A percentile compares a stretch with the other conserved stretches of the same genome.
Evolutionary conservation across 2,888 invertebrate species (phyloP).

Genomic region (Sinhomidia bicolor): DNA sequence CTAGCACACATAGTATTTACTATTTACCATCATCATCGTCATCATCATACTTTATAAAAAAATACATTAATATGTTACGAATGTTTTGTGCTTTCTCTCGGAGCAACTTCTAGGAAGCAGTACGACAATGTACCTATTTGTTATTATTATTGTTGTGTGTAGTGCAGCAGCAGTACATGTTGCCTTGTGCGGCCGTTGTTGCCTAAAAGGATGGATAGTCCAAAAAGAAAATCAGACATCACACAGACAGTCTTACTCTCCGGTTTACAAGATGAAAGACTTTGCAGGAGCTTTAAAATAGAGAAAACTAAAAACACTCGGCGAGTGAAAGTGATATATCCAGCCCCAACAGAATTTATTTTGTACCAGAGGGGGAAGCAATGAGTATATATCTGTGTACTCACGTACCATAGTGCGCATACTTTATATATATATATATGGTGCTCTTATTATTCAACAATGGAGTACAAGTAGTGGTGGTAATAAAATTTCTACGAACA

Average conservation of each 20-base stretch:
- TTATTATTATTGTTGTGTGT: neutral
- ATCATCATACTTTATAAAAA: conserved; percentile 22
- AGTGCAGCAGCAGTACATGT: neutral
- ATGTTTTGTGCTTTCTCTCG: neutral
- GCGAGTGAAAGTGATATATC: conserved; percentile 1
- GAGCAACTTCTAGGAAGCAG: neutral
- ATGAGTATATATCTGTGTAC: too few species aligned
- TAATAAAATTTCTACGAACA: conserved; percentile 38
- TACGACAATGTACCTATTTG: neutral
- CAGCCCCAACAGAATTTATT: neutral
- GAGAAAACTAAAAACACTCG: neutral
- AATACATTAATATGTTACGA: conserved; percentile 18
- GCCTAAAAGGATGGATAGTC: neutral
- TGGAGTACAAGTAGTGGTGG: neutral
- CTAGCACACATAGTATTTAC: too few species aligned
- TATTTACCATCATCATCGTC: too few species aligned
- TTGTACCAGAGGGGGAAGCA: neutral
- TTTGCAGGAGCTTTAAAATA: conserved; percentile 40
- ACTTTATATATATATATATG: neutral
- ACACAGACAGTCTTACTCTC: neutral
- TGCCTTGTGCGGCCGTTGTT: neutral
- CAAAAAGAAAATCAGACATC: conserved; percentile 9
- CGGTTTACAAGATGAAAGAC: conserved; percentile 27
- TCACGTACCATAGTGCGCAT: neutral
- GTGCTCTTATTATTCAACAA: conserved; percentile 26